Evolutionary conservation across 2,113 vertebrate genomes (phyloP), one percentile per base, ranked within the genome.

Genomic region (Phocoena phocoena): DNA sequence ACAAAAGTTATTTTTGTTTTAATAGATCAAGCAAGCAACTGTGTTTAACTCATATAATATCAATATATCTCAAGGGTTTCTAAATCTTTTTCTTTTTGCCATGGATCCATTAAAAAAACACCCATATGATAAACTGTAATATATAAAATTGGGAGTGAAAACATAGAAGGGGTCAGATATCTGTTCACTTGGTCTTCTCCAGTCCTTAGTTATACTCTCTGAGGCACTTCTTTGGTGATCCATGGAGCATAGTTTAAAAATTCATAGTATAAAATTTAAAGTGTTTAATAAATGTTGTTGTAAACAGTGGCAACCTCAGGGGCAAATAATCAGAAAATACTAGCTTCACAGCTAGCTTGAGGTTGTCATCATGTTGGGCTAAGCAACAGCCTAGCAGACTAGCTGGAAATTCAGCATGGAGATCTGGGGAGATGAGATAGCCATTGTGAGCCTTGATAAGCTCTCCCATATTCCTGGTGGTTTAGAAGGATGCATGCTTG

Each of bases 211-310:
- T 70, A 50, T 8, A 74, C 47, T n/a, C 53, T 65, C 13, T n/a
- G 28, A 86, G 65, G 8, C 2, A n/a, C 13, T 94, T 76, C 63
- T 84, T 21, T 65, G 62, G 31, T 12, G 33, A 82, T 62, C 41
- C 14, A n/a, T 77, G 76, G 17, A 96, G 8, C 60, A 87, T 26
- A 83, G 76, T 88, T 94, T 95, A 74, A 95, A 77, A 95, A 58
- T 53, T 7, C 23, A 65, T 71, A 36, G 26, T 50, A 44, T 92
- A 95, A 65, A 96, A 33, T 65, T 83, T 80, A 63, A 96, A 95
- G 53, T 58, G n/a, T 84, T 70, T 31, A 84, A 60, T 94, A 93
- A 84, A 81, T 62, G 17, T 88, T 95, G 47, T 83, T 44, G 18
- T 36, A 55, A 90, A 87, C 8, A 92, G n/a, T 63, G 74, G 18